Evolutionary conservation across 2,113 vertebrate species (phyloP).

Genomic region (Xiphophorus hellerii): DNA sequence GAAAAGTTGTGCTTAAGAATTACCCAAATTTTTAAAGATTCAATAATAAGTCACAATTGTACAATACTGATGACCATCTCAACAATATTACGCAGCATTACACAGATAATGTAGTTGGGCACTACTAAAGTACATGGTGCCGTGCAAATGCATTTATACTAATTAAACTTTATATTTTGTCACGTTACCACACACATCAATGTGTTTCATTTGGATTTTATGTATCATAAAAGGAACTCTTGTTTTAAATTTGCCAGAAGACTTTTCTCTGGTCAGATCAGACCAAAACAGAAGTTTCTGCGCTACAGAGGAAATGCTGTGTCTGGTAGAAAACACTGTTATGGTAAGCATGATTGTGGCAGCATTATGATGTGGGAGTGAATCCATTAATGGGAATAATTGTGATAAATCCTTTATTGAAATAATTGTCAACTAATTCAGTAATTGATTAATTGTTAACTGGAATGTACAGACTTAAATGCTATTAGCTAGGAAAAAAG

Average conservation of each 20-base stretch:
- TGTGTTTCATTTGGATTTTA: background rate
- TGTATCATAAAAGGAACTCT: background rate
- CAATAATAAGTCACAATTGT: constrained; percentile 4
- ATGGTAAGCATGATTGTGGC: background rate
- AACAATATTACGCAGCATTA: constrained; percentile 27
- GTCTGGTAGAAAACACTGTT: background rate
- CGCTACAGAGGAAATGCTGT: too few species aligned
- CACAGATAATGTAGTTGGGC: constrained; percentile 24
- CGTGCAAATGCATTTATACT: background rate
- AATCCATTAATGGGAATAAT: too few species aligned
- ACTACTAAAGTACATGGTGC: constrained; percentile 12
- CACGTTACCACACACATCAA: background rate
- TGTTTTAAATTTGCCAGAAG: background rate
- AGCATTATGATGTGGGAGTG: background rate
- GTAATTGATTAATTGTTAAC: too few species aligned
- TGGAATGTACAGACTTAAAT: too few species aligned
- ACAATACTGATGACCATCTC: constrained; percentile 25
- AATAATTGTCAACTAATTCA: too few species aligned
- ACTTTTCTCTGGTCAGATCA: background rate
- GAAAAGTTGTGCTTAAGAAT: constrained; percentile 43
- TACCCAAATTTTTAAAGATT: constrained; percentile 5
- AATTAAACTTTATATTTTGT: background rate
- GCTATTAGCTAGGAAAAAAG: too few species aligned
- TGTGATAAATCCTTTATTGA: too few species aligned
- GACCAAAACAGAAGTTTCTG: background rate